phyloP scores from a whole-genome alignment of 2,113 vertebrate genomes.

The Phainopepla nitens region DNA sequence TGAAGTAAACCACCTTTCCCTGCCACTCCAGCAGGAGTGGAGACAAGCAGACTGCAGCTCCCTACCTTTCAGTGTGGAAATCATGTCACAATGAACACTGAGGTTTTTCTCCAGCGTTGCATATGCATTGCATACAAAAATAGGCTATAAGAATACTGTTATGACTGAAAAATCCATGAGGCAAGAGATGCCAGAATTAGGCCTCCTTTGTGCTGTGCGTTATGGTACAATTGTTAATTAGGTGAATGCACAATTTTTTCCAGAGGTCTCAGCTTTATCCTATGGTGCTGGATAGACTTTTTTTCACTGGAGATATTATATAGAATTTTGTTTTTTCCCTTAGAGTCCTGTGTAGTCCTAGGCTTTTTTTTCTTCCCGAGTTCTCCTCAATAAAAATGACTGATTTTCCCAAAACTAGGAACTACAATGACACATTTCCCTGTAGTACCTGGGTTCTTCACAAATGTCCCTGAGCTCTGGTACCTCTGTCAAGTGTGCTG shows the following conservation, averaged over 20 bases:
- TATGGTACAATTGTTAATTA: background rate
- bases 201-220: background rate
- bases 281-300: background rate
- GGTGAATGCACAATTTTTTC: background rate
- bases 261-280: background rate
- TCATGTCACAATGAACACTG: background rate
- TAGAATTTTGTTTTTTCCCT: background rate
- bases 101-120: constrained; percentile 6
- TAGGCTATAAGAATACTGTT: background rate
- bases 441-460: background rate
- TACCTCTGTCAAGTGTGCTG: background rate
- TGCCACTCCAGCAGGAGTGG: background rate
- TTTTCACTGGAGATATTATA: background rate
- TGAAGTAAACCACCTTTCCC: background rate
- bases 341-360: background rate
- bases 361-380: background rate
- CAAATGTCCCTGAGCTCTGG: background rate
- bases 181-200: constrained; percentile 3
- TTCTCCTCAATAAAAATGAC: background rate
- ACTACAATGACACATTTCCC: background rate
- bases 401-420: background rate
- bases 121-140: background rate
- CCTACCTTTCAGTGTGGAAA: background rate
- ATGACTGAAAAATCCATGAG: background rate
- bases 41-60: background rate